Percentiles rank a stretch among this genome's conserved stretches.
Conservation (phyloP, 2,888 invertebrate genomes). For the Matsumyia berberina region DNA sequence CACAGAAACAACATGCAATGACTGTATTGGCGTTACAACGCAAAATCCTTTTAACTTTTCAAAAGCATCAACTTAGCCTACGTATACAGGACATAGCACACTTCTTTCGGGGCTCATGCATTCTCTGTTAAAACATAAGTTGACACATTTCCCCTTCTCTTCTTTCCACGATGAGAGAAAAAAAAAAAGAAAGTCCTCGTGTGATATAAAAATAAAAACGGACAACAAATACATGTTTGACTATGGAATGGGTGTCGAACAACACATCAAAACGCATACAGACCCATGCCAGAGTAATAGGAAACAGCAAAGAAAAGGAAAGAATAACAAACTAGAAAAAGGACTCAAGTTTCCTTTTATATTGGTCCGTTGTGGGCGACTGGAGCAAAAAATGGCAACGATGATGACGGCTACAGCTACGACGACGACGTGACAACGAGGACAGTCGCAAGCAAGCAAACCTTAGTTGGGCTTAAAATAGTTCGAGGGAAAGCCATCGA, state of each 20-base stretch:
- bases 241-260: background rate
- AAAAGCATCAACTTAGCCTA: constrained; percentile 24
- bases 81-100: constrained; percentile 4
- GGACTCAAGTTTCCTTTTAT: constrained; percentile 32
- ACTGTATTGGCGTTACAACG: constrained; percentile 1
- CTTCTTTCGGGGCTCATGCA: constrained; percentile 14
- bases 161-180: background rate
- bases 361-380: too few relatives aligned
- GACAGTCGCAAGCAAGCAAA: constrained; percentile 2
- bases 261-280: constrained; percentile 3
- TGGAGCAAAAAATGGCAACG: too few relatives aligned
- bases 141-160: constrained; percentile 6
- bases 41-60: constrained; percentile 20
- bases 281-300: constrained; percentile 13
- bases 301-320: background rate
- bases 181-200: background rate
- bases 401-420: constrained; percentile 17
- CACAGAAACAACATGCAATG: background rate
- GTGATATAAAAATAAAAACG: constrained; percentile 15
- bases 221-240: background rate
- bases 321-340: constrained; percentile 3
- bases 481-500: constrained; percentile 12
- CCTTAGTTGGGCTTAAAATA: constrained; percentile 22
- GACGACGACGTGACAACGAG: constrained; percentile 22
- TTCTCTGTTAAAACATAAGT: constrained; percentile 18